Evolutionary conservation across 2,888 invertebrate species (phyloP).

Genomic region (Meganola albula): DNA sequence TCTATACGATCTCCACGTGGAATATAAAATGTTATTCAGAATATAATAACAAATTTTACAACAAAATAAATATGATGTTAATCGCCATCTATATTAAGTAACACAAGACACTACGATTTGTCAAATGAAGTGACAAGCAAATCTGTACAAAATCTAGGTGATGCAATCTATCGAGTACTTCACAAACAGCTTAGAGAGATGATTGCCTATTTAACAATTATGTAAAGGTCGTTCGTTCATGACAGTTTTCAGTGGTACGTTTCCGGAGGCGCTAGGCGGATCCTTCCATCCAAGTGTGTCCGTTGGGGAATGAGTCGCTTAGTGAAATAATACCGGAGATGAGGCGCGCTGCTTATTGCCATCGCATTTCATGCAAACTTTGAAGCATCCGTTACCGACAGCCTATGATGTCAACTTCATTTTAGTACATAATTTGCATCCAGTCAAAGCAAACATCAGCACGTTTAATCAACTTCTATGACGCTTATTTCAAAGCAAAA

Average conservation of each 20-base stretch:
- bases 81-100: too few species aligned
- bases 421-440: slow-evolving; percentile 3
- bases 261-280: slow-evolving; percentile 29
- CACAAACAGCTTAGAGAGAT: slow-evolving; percentile 21
- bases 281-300: slow-evolving; percentile 47
- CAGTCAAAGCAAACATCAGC: slow-evolving; percentile 2
- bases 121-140: too few species aligned
- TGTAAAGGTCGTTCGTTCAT: slow-evolving; percentile 27
- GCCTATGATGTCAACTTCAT: slow-evolving; percentile 1
- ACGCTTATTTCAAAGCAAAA: too few species aligned
- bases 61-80: too few species aligned
- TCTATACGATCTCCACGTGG: too few species aligned
- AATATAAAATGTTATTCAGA: too few species aligned
- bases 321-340: slow-evolving; percentile 66
- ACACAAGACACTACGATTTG: slow-evolving; percentile 9
- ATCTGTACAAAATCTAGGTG: slow-evolving; percentile 16
- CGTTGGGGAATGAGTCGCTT: slow-evolving; percentile 47
- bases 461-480: too few species aligned
- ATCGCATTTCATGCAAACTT: slow-evolving; percentile 41
- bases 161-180: slow-evolving; percentile 19
- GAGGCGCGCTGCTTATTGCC: slow-evolving; percentile 39
- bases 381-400: slow-evolving; percentile 20
- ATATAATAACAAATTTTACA: too few species aligned
- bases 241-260: slow-evolving; percentile 28
- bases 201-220: slow-evolving; percentile 25